Percentiles rank a stretch among this genome's conserved stretches.
These are phyloP conservation scores for Listronotus oregonensis DNA, from an alignment of 1,140 invertebrate genomes.

Conservation along the genomic window DNA sequence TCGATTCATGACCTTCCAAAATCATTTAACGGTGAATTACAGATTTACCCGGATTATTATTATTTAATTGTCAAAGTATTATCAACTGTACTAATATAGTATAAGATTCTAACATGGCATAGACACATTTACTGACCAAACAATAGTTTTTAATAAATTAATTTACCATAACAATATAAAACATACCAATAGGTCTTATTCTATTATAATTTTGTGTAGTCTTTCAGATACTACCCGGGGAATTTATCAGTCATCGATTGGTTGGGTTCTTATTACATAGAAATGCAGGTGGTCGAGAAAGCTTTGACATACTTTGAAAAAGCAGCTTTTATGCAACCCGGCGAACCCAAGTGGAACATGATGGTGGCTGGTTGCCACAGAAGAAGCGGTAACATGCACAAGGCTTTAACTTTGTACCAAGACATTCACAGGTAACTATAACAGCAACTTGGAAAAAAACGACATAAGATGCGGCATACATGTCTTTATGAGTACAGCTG, in stretches of 20 bases:
- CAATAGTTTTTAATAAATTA: no score
- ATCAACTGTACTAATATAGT: no score
- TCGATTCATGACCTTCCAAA: no score
- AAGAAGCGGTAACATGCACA: slow-evolving; percentile 80
- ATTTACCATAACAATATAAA: no score
- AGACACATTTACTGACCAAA: no score
- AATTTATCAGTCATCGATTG: slow-evolving; percentile 90
- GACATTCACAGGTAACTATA: slow-evolving; percentile 71
- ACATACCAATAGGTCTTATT: background rate
- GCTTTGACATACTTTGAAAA: slow-evolving; percentile 87
- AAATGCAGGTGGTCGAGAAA: slow-evolving; percentile 86
- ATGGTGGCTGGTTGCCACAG: slow-evolving; percentile 84
- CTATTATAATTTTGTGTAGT: slow-evolving; percentile 58
- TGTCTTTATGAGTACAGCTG: no score
- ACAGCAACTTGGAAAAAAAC: no score
- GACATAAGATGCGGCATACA: no score
- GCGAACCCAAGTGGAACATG: slow-evolving; percentile 82
- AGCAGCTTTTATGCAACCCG: slow-evolving; percentile 85
- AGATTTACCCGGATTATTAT: no score
- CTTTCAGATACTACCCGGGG: slow-evolving; percentile 87
- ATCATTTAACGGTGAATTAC: no score
- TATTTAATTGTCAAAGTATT: no score
- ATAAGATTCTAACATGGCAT: no score
- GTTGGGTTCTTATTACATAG: slow-evolving; percentile 89
- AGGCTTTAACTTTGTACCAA: slow-evolving; percentile 80